Conservation (phyloP, 2,113 vertebrate genomes). For the Heterocephalus glaber region DNA sequence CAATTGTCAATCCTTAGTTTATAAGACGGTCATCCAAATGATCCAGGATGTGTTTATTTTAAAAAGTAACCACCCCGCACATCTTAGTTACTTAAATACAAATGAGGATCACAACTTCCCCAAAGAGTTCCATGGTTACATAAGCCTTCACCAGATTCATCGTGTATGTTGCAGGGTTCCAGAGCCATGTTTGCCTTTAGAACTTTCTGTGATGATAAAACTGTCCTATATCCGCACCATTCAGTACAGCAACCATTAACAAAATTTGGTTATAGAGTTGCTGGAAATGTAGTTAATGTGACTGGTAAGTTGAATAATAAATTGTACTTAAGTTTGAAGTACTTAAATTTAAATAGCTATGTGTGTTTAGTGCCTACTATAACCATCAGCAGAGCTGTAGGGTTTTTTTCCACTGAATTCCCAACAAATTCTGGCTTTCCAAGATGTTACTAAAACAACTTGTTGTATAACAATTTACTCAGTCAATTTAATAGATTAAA, state of each 20-base stretch:
- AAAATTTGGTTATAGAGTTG: neutral
- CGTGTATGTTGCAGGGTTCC: neutral
- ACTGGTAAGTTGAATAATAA: neutral
- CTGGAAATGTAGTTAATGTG: neutral
- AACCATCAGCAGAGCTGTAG: neutral
- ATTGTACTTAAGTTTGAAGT: neutral
- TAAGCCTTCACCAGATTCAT: neutral
- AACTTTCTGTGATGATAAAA: neutral
- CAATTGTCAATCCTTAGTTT: neutral
- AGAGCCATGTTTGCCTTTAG: neutral
- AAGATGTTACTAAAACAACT: neutral
- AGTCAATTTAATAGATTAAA: neutral
- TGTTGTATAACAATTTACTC: neutral
- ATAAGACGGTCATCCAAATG: neutral
- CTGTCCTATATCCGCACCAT: neutral
- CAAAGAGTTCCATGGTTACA: neutral
- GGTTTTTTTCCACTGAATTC: neutral
- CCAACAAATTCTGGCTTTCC: neutral
- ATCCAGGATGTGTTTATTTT: neutral
- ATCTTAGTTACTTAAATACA: neutral
- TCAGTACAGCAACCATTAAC: neutral
- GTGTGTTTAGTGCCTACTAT: neutral
- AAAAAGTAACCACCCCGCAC: neutral
- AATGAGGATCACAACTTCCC: neutral
- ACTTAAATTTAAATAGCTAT: constrained; percentile 28